These are phyloP conservation scores for Borostomias antarcticus DNA, from an alignment of 2,797 vertebrate genomes.

Conservation along the genomic window DNA sequence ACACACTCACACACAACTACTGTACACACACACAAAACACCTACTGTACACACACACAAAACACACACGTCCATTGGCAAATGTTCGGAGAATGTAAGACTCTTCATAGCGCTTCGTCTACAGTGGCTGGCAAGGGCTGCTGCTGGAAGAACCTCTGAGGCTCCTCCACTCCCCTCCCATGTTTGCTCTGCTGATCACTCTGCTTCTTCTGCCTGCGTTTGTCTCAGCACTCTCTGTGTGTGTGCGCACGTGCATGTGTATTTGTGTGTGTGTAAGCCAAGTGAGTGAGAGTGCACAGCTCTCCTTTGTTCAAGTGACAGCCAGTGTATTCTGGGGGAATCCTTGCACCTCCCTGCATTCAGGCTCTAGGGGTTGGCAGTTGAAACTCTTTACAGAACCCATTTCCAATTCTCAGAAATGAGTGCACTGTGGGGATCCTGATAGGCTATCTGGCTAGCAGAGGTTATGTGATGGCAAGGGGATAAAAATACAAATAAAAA, in stretches of 20 bases:
- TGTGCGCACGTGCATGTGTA: too few species aligned
- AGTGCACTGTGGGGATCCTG: neutral
- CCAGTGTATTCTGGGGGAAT: conserved; percentile 57
- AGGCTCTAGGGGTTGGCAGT: conserved; percentile 32
- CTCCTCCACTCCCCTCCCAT: conserved; percentile 68
- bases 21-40: conserved; percentile 27
- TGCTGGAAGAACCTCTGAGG: conserved; percentile 32
- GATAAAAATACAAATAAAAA: neutral
- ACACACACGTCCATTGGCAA: conserved; percentile 35
- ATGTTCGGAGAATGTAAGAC: conserved; percentile 59
- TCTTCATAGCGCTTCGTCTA: conserved; percentile 33
- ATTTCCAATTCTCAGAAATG: conserved; percentile 8
- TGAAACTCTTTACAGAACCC: conserved; percentile 48
- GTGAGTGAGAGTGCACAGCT: conserved; percentile 46
- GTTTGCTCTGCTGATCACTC: conserved; percentile 70
- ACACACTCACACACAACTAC: conserved; percentile 55
- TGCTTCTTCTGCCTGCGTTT: conserved; percentile 52
- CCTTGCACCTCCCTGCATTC: conserved; percentile 45
- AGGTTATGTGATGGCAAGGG: neutral
- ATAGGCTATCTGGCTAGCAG: neutral
- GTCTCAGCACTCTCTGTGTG: conserved; percentile 46
- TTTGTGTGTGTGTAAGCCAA: conserved; percentile 47
- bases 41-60: neutral
- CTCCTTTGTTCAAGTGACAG: conserved; percentile 62
- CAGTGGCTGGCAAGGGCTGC: neutral